A percentile compares a stretch with the other conserved stretches of the same genome.
These are phyloP conservation scores for Rhopilema esculentum DNA, from an alignment of 30 jellyfish, hydroid and myxozoan species.

Conservation along the genomic window DNA sequence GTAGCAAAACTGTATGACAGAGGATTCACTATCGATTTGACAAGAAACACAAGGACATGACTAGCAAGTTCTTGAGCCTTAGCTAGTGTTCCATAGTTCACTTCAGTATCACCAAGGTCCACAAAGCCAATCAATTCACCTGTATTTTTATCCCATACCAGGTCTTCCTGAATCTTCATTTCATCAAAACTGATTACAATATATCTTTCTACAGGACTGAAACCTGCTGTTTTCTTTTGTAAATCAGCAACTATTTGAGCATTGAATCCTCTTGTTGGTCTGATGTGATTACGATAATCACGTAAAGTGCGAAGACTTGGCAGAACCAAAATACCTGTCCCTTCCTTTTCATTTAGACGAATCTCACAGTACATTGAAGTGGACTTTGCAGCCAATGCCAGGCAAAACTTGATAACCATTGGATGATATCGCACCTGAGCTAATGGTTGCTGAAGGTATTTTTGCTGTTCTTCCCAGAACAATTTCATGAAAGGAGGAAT, in stretches of 20 bases:
- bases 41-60: slow-evolving; percentile 77
- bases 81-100: slow-evolving; percentile 46
- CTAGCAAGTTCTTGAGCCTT: slow-evolving; percentile 61
- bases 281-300: slow-evolving; percentile 27
- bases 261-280: slow-evolving; percentile 49
- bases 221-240: slow-evolving; percentile 19
- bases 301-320: slow-evolving; percentile 51
- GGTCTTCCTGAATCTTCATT: slow-evolving; percentile 64
- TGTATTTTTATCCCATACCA: slow-evolving; percentile 68
- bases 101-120: slow-evolving; percentile 67
- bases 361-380: slow-evolving; percentile 36
- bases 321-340: slow-evolving; percentile 30
- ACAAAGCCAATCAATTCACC: slow-evolving; percentile 76
- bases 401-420: slow-evolving; percentile 43
- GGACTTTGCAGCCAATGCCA: slow-evolving; percentile 35
- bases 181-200: slow-evolving; percentile 45
- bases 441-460: slow-evolving; percentile 14
- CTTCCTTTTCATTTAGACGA: slow-evolving; percentile 19
- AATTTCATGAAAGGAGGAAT: slow-evolving; percentile 67
- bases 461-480: slow-evolving; percentile 69
- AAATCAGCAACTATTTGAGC: not conserved
- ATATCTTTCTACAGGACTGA: slow-evolving; percentile 29
- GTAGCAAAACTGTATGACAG: slow-evolving; percentile 66
- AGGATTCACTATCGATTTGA: slow-evolving; percentile 71
- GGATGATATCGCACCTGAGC: slow-evolving; percentile 29